Base-by-base conservation (phyloP, 2,888 invertebrate genomes). In the Tetanocera ferruginea region DNA sequence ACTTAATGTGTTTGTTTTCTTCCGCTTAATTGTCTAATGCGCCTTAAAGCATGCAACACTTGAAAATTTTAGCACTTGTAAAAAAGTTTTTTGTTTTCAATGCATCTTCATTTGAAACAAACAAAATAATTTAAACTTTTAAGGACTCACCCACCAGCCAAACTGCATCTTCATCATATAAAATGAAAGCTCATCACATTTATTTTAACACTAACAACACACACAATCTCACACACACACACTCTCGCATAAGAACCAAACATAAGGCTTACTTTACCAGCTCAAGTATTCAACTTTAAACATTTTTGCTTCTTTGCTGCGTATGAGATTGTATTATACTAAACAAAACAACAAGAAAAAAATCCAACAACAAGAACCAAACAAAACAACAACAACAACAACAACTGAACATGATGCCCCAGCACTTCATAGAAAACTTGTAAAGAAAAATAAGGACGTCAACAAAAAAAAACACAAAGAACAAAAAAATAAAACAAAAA, bases 161-260 rank as follows among this genome's bases (percentile, higher is more conserved):
- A 23, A 5, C 67, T 43, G 37, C 23, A 34, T 67, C 23, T 43
- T 34, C 11, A 23, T 19, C 57, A 31, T 9, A 55, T 72, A 72
- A 72, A 57, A 57, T 57, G 55, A 72, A 72, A 60, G 60, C 72
- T 55, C 72, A 57, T 57, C 57, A 31, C 34, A 72, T 55, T 71
- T 57, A 72, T 17, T 72, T 70, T n/a, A 52, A 70, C 70, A 31
- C 25, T 70, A 25, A n/a, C 25, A 69, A 52, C 51, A 34, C 34
- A 31, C 23, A 67, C 23, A 49, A 9, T n/a, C 67, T n/a, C 49
- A 43, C 49, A 37, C 8, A 23, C 17, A 5, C 28, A 28, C 28
- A 60, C 60, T 8, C 28, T 2, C 60, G 3, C 9, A 19, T 37
- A 19, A 66, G 17, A 17, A 34, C 64, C 25, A 34, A 37, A 19